Evolutionary conservation across 1,140 invertebrate species (phyloP), one percentile per base, ranked within the genome.

Genomic region (Sarcophaga bullata): DNA sequence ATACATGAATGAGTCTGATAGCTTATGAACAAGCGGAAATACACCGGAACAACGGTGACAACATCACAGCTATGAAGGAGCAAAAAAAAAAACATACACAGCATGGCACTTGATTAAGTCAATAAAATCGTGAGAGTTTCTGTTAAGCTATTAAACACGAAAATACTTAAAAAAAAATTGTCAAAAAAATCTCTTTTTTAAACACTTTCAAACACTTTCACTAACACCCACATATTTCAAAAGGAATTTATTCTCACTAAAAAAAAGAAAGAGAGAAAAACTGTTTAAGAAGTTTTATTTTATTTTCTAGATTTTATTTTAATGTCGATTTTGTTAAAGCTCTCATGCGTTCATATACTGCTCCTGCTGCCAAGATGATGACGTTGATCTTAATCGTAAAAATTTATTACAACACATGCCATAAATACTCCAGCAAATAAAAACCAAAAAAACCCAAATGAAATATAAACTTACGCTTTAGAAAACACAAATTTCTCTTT

Each of bases 321-420:
- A 37, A 37, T 37, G 25, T 37, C 25, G 25, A 37, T 37, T 37
- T 37, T 37, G 25, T 37, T 37, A 37, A 37, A 2, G 25, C 25
- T 37, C 4, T 37, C 25, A 37, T 37, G 25, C 25, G 25, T 37
- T 37, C 25, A 37, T 37, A 37, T 37, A 37, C 25, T n/a, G n/a
- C n/a, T 37, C 25, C 8, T 25, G 62, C 6, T 48, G 46, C 46
- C 47, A 37, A 37, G 17, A 19, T 25, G 73, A 49, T n/a, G 73
- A 76, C n/a, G 73, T 48, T 17, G 73, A 76, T 76, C 73, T 76
- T 76, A 76, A 76, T 76, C 73, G 47, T 76, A 76, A 76, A 76
- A 76, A 76, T 76, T 76, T 76, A 76, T 76, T 76, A 76, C 25
- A 37, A 37, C 73, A 76, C n/a, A 76, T 76, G 73, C 47, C 73